Base-by-base conservation (phyloP, 2,888 invertebrate genomes). In the Leptura quadrifasciata region DNA sequence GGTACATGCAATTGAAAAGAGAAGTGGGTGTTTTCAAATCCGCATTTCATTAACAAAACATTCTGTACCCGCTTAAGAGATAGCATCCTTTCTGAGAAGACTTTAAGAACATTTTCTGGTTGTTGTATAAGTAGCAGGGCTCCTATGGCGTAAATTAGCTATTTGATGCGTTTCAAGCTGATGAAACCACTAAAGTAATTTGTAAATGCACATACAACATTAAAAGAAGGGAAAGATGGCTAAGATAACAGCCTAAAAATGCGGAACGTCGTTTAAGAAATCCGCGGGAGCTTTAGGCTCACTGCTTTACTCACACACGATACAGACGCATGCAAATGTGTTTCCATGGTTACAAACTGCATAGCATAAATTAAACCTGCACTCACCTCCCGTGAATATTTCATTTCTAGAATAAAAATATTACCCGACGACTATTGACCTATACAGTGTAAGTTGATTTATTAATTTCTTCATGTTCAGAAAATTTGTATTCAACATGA, bases 331-430 rank as follows among this genome's bases (percentile, higher is more conserved):
- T 87, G 87, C 87, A 87, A 87, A 87, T 88, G 86, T 79, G 87
- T 87, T 86, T 82, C 87, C 86, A 87, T 86, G 86, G 86, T 76
- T 85, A 87, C 87, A 83, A 85, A 86, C 85, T 86, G 86, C 86
- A 86, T 84, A 83, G 85, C 84, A 86, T 87, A 87, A 87, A 87
- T 87, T 87, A 86, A 85, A 82, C 81, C 69, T 84, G 85, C 85
- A 83, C 85, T 83, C 84, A 85, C 83, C 84, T 85, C 84, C 81
- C 81, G 85, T 82, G 83, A 84, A 86, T 86, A 86, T 84, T 85
- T 86, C 86, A 86, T 86, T 85, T 85, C 84, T 83, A 80, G 83
- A 82, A 85, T 85, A 84, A 85, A 85, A 86, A 85, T 81, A 84
- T 85, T 84, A 85, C 84, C 84, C 80, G 84, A 82, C 85, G 69